Base-by-base conservation (phyloP, 2,888 invertebrate species). In the Sceliomorpha sp. region DNA sequence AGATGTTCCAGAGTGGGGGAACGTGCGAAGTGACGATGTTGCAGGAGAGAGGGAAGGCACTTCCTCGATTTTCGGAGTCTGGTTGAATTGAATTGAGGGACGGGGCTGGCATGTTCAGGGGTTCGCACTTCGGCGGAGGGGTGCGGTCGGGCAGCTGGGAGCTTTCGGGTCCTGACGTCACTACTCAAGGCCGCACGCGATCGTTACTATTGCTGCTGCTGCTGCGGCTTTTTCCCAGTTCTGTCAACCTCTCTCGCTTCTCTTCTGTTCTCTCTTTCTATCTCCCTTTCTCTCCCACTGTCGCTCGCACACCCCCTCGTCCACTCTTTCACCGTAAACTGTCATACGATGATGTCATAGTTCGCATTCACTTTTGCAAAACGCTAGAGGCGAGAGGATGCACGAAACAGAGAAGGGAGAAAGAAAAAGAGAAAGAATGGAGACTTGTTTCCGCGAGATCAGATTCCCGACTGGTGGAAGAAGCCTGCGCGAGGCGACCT, bases 81-180 rank as follows among this genome's bases (percentile, higher is more conserved):
- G 50, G 45, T 50, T 48, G 42, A 44, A 62, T 62, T 62, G 56
- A 68, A 62, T 62, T 51, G 26, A 68, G 47, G 58, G 47, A 36
- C 17, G 37, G 50, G 44, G 37, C n/a, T 37, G 20, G 50, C 27
- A 27, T 55, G 60, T 56, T 39, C 48, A 53, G 67, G 55, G 62
- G 60, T 50, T 53, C 14, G 39, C 15, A 31, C 24, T 48, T 48
- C 10, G n/a, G 58, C 45, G 50, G 42, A 42, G 37, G 9, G 44
- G 59, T 2, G 59, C 53, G 44, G 59, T 55, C 37, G 53, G 59
- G 71, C 56, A 68, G 59, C 71, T 63, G 71, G 63, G 71, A 64
- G 51, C 64, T 64, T 56, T 64, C 64, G 64, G 60, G 58, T 72
- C 64, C 51, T 68, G 71, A 72, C 71, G 71, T 71, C 71, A 71